Conservation (phyloP, 2,888 invertebrate species). For the Latrodectus hesperus region DNA sequence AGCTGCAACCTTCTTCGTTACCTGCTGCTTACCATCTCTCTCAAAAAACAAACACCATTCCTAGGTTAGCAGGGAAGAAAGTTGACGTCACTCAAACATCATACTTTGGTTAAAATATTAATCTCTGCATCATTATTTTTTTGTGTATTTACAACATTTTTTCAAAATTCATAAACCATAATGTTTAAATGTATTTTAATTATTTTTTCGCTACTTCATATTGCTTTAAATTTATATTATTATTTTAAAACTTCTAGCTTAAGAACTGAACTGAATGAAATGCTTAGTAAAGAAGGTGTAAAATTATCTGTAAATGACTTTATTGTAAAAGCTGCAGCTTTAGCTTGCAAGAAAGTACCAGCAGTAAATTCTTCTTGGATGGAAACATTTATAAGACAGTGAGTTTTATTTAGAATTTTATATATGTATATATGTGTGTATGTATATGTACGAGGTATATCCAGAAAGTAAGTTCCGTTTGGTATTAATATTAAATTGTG, state of each 20-base stretch:
- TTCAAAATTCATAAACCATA: background rate
- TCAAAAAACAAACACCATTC: too few species aligned
- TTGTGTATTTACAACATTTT: background rate
- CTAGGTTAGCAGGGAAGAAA: too few species aligned
- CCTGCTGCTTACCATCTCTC: too few species aligned
- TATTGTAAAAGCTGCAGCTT: constrained; percentile 93
- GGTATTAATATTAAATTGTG: too few species aligned
- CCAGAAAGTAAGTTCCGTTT: background rate
- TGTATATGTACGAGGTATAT: constrained; percentile 78
- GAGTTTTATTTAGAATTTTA: constrained; percentile 75
- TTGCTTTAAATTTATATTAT: background rate
- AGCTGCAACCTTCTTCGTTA: too few species aligned
- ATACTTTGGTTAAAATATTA: too few species aligned
- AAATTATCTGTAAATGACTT: constrained; percentile 97
- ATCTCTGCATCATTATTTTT: too few species aligned
- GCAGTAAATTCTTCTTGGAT: constrained; percentile 97
- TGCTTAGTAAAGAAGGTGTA: constrained; percentile 84
- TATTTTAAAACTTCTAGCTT: constrained; percentile 75
- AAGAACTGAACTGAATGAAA: constrained; percentile 85
- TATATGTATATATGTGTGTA: constrained; percentile 14
- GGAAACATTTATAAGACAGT: constrained; percentile 94
- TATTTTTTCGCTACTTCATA: background rate
- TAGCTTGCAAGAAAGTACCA: constrained; percentile 91
- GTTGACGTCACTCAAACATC: too few species aligned
- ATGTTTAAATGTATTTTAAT: background rate